phyloP scores from a whole-genome alignment of 2,113 vertebrate genomes.

The Chaetodon auriga region DNA sequence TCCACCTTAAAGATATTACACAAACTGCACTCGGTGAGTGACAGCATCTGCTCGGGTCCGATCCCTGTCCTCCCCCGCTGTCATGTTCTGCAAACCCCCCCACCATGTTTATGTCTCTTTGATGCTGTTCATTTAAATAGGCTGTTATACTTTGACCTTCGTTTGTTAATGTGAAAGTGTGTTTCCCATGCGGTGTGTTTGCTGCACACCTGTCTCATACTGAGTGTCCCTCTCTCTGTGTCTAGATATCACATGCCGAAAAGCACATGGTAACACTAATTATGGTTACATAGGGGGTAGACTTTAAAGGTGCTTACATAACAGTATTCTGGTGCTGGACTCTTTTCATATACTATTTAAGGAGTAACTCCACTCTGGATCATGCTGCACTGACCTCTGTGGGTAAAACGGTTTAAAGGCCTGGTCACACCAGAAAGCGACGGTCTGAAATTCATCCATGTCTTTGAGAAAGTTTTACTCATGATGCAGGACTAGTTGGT shows the following conservation, averaged over 20 bases:
- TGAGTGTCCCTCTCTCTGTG: constrained; percentile 35
- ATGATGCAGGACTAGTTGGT: too few species aligned
- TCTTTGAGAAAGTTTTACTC: too few species aligned
- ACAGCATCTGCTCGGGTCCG: background rate
- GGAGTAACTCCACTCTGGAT: constrained; percentile 28
- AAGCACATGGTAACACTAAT: constrained; percentile 75
- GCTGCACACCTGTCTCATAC: constrained; percentile 14
- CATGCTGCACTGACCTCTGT: constrained; percentile 40
- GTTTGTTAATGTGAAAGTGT: constrained; percentile 6
- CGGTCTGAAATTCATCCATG: background rate
- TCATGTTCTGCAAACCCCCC: background rate
- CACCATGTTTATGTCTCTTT: background rate
- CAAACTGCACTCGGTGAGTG: constrained; percentile 56
- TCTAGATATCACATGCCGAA: constrained; percentile 62
- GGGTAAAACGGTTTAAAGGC: background rate
- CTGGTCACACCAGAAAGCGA: background rate
- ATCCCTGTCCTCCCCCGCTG: background rate
- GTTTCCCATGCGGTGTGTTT: constrained; percentile 15
- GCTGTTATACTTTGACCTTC: background rate
- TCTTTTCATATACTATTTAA: constrained; percentile 23
- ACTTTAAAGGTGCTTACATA: constrained; percentile 13
- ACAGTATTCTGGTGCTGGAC: constrained; percentile 44
- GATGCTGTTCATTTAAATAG: background rate
- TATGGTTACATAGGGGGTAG: constrained; percentile 2
- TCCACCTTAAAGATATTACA: constrained; percentile 63